A percentile compares a stretch with the other conserved stretches of the same genome.
phyloP scores from a whole-genome alignment of 2,113 vertebrate genomes.

The Herpetotheres cachinnans region DNA sequence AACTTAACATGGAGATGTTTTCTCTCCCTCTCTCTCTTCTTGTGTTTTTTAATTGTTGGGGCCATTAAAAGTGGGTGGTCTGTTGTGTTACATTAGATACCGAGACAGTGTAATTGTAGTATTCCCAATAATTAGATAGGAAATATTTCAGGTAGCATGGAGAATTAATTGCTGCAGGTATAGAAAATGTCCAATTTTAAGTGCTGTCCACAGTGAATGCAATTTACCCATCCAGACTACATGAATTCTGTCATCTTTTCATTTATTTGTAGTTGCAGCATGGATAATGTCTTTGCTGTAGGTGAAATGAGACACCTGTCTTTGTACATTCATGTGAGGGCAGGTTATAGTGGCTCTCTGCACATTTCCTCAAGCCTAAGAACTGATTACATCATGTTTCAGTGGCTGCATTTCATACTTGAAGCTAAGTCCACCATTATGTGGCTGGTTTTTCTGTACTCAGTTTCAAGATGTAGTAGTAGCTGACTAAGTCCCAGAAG shows the following conservation, averaged over 20 bases:
- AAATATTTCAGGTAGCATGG: neutral
- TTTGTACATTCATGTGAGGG: neutral
- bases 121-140: neutral
- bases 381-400: slow-evolving; percentile 45
- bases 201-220: neutral
- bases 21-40: neutral
- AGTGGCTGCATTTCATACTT: neutral
- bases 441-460: neutral
- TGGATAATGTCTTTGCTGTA: neutral
- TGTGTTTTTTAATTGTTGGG: neutral
- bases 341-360: slow-evolving; percentile 13
- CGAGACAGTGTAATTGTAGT: neutral
- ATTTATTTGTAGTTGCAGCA: neutral
- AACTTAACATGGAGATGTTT: neutral
- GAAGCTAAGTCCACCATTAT: neutral
- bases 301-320: slow-evolving; percentile 18
- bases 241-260: neutral
- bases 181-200: neutral
- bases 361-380: slow-evolving; percentile 5
- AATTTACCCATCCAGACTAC: neutral
- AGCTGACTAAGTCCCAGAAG: neutral
- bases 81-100: neutral
- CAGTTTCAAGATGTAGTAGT: neutral
- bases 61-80: neutral
- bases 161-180: neutral